Evolutionary conservation across 2,888 invertebrate genomes (phyloP), one percentile per base, ranked within the genome.

Genomic region (Lasioglossum lativentre): DNA sequence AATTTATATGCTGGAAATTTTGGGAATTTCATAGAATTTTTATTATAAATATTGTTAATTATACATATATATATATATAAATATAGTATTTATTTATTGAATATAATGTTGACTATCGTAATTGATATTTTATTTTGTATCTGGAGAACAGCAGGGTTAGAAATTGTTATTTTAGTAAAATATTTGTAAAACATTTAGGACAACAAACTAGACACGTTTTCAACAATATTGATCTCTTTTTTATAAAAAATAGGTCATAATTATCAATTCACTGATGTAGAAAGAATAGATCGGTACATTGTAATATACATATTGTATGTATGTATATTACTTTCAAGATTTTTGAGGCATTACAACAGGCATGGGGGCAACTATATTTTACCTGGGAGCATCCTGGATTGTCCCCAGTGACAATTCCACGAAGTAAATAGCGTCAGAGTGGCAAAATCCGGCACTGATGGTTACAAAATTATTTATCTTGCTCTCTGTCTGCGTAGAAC

Each of bases 321-420:
- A n/a, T n/a, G n/a, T n/a, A n/a, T 63, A 63, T 63, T 63, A 63
- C 27, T 63, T 63, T 30, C 27, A 30, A 30, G 63, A 63, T 63
- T 63, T 63, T 63, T 63, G 63, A 63, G 30, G 63, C 63, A 63
- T 63, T 30, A 63, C 63, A 30, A 63, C 63, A 30, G 63, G 63
- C 63, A 63, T 30, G 63, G 63, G 56, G 16, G 4, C 56, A n/a
- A 4, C n/a, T n/a, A n/a, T 10, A n/a, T 56, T n/a, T 56, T 56
- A 56, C n/a, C 56, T 56, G 4, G 56, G 56, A n/a, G 56, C 12
- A 56, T n/a, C n/a, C n/a, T 56, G 12, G 3, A 56, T 56, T 56
- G 12, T 56, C n/a, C n/a, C n/a, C 4, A n/a, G n/a, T 12, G 12
- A 63, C 63, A 30, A 6, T 30, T 30, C 63, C 16, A 19, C 6